Conservation (phyloP, 2,888 invertebrate species). For the Chloroclystis v-ata region DNA sequence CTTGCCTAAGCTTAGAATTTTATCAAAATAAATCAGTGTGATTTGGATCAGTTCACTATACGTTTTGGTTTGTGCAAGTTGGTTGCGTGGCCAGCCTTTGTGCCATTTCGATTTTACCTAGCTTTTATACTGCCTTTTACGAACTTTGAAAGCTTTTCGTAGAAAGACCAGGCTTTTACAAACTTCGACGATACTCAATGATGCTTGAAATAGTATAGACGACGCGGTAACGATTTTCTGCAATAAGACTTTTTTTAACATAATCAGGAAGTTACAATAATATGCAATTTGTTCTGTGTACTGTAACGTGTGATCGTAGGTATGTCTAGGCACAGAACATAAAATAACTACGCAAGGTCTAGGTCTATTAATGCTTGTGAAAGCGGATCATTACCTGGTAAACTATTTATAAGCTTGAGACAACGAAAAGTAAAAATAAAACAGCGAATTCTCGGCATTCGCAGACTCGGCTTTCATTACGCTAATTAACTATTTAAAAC, state of each 20-base stretch:
- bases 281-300: too few species aligned
- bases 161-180: constrained; percentile 2
- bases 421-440: constrained; percentile 28
- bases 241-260: too few species aligned
- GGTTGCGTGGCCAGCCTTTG: neutral
- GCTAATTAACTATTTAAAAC: constrained; percentile 19
- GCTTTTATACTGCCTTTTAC: neutral
- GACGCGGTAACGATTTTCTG: too few species aligned
- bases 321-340: too few species aligned
- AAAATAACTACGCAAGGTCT: too few species aligned
- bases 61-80: neutral
- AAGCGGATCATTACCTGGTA: constrained; percentile 16
- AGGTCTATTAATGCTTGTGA: too few species aligned
- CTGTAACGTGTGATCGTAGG: too few species aligned
- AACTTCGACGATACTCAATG: neutral
- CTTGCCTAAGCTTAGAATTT: neutral
- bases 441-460: constrained; percentile 14
- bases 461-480: constrained; percentile 21
- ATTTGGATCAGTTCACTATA: constrained; percentile 1
- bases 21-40: constrained; percentile 8
- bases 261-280: too few species aligned
- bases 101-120: neutral
- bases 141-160: neutral
- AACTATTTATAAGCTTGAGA: constrained; percentile 25
- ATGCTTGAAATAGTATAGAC: too few species aligned